A percentile compares a stretch with the other conserved stretches of the same genome.
Evolutionary conservation across 1,140 invertebrate species (phyloP).

Genomic region (Mizuhopecten yessoensis): DNA sequence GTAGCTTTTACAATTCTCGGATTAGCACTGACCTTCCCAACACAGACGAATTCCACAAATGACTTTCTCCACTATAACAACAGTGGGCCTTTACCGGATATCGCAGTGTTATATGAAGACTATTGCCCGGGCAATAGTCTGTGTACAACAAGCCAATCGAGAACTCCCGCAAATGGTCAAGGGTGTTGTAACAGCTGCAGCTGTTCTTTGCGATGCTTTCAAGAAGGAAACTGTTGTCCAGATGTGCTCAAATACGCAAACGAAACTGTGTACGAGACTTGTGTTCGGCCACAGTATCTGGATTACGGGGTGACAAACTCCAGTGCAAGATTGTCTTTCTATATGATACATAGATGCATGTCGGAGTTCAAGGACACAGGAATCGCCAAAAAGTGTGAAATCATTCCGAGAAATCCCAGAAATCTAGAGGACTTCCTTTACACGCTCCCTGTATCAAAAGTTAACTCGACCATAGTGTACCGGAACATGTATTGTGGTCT

Average conservation of each 20-base stretch:
- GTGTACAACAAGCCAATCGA: not conserved
- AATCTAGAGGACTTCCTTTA: not conserved
- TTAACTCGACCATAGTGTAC: not conserved
- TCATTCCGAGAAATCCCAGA: not conserved
- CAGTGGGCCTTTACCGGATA: not conserved
- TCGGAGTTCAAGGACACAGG: not conserved
- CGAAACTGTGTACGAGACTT: not conserved
- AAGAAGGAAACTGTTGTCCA: slow-evolving; percentile 25
- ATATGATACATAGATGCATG: not conserved
- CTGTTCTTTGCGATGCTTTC: not conserved
- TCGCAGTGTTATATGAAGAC: not conserved
- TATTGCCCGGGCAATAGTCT: not conserved
- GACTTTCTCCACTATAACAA: not conserved
- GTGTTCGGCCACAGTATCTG: not conserved
- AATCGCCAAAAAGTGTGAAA: not conserved
- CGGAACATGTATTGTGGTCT: not conserved
- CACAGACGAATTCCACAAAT: not conserved
- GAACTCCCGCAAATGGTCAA: not conserved
- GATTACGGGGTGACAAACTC: not conserved
- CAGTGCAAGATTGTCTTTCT: not conserved
- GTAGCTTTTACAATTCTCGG: not conserved
- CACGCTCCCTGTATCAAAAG: not conserved
- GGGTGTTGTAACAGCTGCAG: not conserved
- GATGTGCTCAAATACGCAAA: not conserved
- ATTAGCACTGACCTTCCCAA: not conserved